A percentile compares a stretch with the other conserved stretches of the same genome.
Evolutionary conservation across 2,888 invertebrate genomes (phyloP).

Genomic region (Agrochola lota): DNA sequence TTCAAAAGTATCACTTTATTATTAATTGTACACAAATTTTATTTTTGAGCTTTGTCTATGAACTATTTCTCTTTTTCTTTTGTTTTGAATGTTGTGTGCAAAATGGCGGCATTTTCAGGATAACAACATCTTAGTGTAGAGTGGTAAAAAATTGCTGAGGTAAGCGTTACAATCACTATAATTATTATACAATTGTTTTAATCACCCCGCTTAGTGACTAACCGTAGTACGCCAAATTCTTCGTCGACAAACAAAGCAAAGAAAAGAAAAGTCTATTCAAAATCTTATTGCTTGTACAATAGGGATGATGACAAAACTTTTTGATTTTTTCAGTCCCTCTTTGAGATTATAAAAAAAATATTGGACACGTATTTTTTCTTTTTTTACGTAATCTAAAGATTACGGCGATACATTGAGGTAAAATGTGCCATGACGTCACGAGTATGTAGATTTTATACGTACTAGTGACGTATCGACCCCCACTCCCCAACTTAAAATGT

Average conservation of each 20-base stretch:
- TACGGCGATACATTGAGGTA: too few species aligned
- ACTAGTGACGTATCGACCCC: too few species aligned
- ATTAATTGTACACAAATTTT: slow-evolving; percentile 20
- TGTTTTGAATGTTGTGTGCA: slow-evolving; percentile 5
- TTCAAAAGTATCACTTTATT: slow-evolving; percentile 33
- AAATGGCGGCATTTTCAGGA: background rate
- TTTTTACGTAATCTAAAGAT: too few species aligned
- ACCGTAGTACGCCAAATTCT: background rate
- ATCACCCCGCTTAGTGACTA: background rate
- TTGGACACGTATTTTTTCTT: too few species aligned
- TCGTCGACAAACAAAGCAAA: background rate
- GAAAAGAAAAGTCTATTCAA: background rate
- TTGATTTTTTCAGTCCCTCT: too few species aligned
- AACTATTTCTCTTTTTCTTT: background rate
- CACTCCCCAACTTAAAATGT: too few species aligned
- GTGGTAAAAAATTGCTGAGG: background rate
- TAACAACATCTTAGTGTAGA: background rate
- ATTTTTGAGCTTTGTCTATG: slow-evolving; percentile 37
- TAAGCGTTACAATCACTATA: background rate
- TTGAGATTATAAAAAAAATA: too few species aligned
- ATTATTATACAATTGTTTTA: background rate
- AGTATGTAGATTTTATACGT: too few species aligned
- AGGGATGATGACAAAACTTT: too few species aligned
- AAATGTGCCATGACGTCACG: too few species aligned
- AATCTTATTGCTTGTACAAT: background rate